These are phyloP conservation scores for Himalopsyche kuldschensis DNA, from an alignment of 2,888 invertebrate species.

Conservation along the genomic window DNA sequence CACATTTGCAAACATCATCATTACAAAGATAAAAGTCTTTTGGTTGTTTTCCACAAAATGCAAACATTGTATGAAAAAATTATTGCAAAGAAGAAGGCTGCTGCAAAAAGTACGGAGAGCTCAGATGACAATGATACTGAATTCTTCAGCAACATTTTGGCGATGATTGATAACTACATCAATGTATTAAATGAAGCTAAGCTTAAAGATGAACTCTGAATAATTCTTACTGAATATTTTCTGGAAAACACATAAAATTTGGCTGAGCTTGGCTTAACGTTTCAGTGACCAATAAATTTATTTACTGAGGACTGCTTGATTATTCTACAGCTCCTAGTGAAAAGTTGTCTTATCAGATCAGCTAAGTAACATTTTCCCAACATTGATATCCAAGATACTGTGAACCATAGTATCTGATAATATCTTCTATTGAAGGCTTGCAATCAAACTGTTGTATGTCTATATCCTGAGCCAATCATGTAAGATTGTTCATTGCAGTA, in stretches of 20 bases:
- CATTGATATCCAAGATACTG: no score
- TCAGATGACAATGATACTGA: constrained; percentile 26
- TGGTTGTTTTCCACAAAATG: constrained; percentile 34
- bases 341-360: no score
- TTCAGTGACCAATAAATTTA: not conserved
- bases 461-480: no score
- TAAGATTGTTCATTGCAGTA: no score
- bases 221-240: not conserved
- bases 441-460: no score
- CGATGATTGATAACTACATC: constrained; percentile 35
- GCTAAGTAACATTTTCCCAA: no score
- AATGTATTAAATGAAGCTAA: constrained; percentile 32
- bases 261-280: not conserved
- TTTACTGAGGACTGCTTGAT: no score
- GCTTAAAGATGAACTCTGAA: constrained; percentile 34
- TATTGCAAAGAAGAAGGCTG: not conserved
- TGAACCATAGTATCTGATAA: no score
- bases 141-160: constrained; percentile 29
- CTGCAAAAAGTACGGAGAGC: not conserved
- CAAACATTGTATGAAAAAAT: constrained; percentile 29
- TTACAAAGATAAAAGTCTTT: constrained; percentile 34
- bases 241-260: not conserved
- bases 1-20: constrained; percentile 37
- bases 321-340: no score
- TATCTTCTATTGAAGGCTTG: no score